A percentile compares a stretch with the other conserved stretches of the same genome.
phyloP scores from a whole-genome alignment of 2,888 invertebrate genomes.

The Cactoblastis cactorum region DNA sequence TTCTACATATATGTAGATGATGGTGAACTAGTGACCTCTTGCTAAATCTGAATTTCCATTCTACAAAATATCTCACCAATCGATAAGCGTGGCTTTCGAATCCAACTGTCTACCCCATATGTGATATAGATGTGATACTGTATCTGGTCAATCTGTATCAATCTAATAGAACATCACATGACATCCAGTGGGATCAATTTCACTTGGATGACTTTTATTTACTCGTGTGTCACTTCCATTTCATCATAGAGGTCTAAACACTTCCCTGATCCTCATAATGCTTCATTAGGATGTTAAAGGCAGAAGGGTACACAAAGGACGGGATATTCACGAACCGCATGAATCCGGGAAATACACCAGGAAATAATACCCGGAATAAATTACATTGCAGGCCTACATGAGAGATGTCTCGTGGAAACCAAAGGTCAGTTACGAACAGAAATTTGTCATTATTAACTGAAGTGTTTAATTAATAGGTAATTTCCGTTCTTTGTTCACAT shows the following conservation, averaged over 20 bases:
- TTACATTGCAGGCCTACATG: constrained; percentile 25
- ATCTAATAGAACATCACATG: constrained; percentile 3
- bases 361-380: constrained; percentile 38
- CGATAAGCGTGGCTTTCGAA: too few relatives aligned
- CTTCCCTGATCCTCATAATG: constrained; percentile 5
- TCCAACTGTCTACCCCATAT: too few relatives aligned
- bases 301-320: constrained; percentile 17
- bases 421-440: neutral
- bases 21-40: too few relatives aligned
- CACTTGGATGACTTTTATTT: constrained; percentile 13
- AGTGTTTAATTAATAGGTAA: neutral
- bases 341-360: constrained; percentile 35
- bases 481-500: too few relatives aligned
- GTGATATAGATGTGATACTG: too few relatives aligned
- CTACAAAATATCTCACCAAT: too few relatives aligned
- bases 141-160: too few relatives aligned
- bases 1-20: too few relatives aligned
- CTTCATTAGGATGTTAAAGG: constrained; percentile 5
- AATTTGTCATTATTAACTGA: neutral
- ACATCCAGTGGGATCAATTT: neutral
- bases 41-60: too few relatives aligned
- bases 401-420: neutral
- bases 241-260: neutral
- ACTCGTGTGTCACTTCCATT: constrained; percentile 1
- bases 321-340: constrained; percentile 20